phyloP scores from a whole-genome alignment of 2,113 vertebrate genomes.

The Nycticebus coucang region DNA sequence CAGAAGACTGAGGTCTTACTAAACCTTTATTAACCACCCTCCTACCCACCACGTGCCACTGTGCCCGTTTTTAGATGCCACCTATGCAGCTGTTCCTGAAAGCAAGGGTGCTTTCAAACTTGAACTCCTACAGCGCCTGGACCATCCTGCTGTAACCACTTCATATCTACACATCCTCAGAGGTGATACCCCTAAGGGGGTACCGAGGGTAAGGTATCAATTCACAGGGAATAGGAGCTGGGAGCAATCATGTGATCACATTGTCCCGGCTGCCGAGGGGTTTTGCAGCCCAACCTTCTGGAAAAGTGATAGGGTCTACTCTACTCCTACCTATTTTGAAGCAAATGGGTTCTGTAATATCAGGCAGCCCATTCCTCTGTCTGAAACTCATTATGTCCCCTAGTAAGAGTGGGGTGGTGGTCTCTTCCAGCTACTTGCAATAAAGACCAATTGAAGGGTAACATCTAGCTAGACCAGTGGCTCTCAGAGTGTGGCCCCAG shows the following conservation, averaged over 20 bases:
- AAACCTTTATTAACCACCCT: neutral
- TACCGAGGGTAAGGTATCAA: neutral
- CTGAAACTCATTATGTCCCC: neutral
- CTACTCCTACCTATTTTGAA: neutral
- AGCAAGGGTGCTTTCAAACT: neutral
- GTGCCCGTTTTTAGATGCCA: neutral
- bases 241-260: too few species aligned
- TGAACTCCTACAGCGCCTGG: neutral
- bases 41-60: neutral
- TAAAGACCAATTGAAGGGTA: neutral
- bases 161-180: neutral
- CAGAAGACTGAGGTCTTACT: neutral
- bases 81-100: neutral
- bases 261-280: neutral
- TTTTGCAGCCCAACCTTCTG: neutral
- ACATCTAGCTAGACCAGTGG: neutral
- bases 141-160: neutral
- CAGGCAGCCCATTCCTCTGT: neutral
- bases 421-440: neutral
- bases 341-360: neutral
- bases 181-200: neutral
- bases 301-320: neutral
- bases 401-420: neutral
- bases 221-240: neutral
- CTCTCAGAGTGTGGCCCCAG: neutral